Conservation (phyloP, 2,113 vertebrate genomes). For the Rhagologus leucostigma region DNA sequence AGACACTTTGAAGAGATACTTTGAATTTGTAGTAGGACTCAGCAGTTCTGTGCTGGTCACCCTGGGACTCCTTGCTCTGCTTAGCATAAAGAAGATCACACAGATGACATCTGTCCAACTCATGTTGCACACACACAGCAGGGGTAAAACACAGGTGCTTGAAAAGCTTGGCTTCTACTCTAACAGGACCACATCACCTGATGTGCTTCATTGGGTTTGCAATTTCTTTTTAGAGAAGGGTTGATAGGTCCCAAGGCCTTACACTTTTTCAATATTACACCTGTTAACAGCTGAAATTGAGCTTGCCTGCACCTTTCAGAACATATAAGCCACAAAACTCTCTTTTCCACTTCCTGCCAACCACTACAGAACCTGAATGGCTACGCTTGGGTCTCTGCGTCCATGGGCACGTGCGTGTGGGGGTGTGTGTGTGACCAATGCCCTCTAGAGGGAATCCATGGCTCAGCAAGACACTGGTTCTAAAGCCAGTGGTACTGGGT, state of each 20-base stretch:
- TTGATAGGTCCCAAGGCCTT: not conserved
- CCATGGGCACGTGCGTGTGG: accelerated
- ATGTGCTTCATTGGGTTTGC: not conserved
- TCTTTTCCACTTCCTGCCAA: not conserved
- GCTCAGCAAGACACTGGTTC: not conserved
- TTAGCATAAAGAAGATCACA: not conserved
- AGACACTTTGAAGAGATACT: not conserved
- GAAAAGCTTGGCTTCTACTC: not conserved
- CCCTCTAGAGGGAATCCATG: not conserved
- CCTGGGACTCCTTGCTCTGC: not conserved
- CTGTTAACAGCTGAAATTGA: not conserved
- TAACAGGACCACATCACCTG: not conserved
- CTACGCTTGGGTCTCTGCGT: not conserved
- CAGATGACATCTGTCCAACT: not conserved
- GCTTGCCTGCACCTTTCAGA: not conserved
- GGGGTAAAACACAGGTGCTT: not conserved
- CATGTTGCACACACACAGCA: not conserved
- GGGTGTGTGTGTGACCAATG: not conserved
- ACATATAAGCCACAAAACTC: not conserved
- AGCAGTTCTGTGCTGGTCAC: not conserved
- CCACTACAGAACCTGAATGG: not conserved
- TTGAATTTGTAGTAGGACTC: not conserved
- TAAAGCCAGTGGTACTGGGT: not conserved
- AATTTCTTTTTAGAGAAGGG: not conserved
- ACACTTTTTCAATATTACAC: not conserved